Conservation (phyloP, 2,113 vertebrate species). For the Spea multiplicata region DNA sequence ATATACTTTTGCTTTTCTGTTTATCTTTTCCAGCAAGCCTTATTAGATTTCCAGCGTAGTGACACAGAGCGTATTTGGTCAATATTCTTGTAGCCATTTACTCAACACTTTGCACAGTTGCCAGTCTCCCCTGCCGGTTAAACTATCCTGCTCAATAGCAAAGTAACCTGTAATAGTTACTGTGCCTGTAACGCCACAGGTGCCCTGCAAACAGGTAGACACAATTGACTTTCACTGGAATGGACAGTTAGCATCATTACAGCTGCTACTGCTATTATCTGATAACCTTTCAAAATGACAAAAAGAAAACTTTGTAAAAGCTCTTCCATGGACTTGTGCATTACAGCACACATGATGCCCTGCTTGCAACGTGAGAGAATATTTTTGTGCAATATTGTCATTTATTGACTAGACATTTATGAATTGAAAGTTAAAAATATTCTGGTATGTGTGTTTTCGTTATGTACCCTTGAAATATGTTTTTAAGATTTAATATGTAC, state of each 20-base stretch:
- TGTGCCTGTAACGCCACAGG: constrained; percentile 10
- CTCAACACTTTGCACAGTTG: constrained; percentile 30
- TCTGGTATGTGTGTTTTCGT: too few species aligned
- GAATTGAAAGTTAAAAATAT: too few species aligned
- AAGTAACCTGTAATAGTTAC: constrained; percentile 1
- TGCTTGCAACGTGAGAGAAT: too few species aligned
- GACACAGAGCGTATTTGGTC: constrained; percentile 7
- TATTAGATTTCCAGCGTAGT: background rate
- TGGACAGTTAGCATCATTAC: background rate
- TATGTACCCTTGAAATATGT: too few species aligned
- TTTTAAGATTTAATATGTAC: too few species aligned
- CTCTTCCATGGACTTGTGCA: background rate
- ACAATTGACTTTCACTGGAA: background rate
- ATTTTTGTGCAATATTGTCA: too few species aligned
- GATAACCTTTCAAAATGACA: background rate
- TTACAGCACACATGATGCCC: background rate
- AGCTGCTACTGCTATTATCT: constrained; percentile 16
- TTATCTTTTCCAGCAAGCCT: background rate
- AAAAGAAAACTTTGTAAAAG: constrained; percentile 3
- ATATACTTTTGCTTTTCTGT: background rate
- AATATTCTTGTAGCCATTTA: constrained; percentile 20
- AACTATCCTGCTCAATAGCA: constrained; percentile 17
- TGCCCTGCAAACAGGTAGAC: background rate
- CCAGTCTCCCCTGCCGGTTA: background rate
- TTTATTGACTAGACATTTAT: too few species aligned